Evolutionary conservation across 1,140 invertebrate genomes (phyloP).

Genomic region (Heterodera schachtii): DNA sequence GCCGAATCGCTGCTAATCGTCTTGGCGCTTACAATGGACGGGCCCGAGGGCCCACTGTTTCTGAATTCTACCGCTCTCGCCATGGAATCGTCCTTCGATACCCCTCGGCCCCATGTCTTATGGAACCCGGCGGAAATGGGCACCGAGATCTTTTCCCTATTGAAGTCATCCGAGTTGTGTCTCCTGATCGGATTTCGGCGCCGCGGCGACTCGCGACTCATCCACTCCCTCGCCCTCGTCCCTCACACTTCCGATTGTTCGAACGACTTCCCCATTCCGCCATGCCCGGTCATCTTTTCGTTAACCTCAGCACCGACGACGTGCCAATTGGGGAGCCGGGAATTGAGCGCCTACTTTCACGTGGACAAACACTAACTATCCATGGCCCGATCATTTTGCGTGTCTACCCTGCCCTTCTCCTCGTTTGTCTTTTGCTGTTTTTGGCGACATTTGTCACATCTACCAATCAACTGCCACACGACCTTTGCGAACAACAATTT

Average conservation of each 20-base stretch:
- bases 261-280: too few relatives aligned
- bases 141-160: background rate
- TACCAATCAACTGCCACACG: too few relatives aligned
- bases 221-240: too few relatives aligned
- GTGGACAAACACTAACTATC: background rate
- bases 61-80: too few relatives aligned
- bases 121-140: background rate
- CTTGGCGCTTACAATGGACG: background rate
- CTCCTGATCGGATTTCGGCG: background rate
- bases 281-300: background rate
- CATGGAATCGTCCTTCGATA: too few relatives aligned
- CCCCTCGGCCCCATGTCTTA: background rate
- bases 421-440: background rate
- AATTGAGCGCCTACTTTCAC: background rate
- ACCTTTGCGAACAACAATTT: too few relatives aligned
- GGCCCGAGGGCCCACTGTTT: too few relatives aligned
- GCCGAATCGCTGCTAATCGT: background rate
- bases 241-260: background rate
- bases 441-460: too few relatives aligned
- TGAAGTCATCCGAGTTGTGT: background rate
- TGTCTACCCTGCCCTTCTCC: background rate
- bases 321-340: background rate
- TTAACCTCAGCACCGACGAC: background rate
- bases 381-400: background rate
- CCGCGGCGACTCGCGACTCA: background rate